Conservation (phyloP, 2,888 invertebrate species). For the Lathronympha strigana region DNA sequence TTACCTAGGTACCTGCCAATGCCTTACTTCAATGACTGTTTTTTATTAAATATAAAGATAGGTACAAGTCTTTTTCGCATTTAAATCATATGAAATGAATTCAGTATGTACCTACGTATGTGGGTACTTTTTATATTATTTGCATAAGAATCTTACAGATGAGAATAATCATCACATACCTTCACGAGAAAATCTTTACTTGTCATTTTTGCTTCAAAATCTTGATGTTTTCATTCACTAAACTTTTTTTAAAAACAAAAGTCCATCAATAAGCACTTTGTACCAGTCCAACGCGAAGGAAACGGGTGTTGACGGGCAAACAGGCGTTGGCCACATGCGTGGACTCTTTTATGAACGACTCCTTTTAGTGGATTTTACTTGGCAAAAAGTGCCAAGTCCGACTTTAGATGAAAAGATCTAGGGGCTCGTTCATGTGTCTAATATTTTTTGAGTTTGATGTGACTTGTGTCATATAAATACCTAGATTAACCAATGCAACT, state of each 20-base stretch:
- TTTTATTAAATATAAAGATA: too few relatives aligned
- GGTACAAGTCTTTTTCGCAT: too few relatives aligned
- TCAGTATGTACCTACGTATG: too few relatives aligned
- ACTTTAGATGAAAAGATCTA: neutral
- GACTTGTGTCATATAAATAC: neutral
- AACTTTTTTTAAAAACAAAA: neutral
- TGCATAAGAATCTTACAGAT: too few relatives aligned
- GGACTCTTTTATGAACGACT: slow-evolving; percentile 61
- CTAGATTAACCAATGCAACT: too few relatives aligned
- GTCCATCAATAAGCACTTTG: slow-evolving; percentile 36
- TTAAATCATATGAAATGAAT: too few relatives aligned
- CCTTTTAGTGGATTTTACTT: slow-evolving; percentile 69
- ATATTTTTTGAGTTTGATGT: too few relatives aligned
- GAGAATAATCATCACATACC: slow-evolving; percentile 4
- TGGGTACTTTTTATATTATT: too few relatives aligned
- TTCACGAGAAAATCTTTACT: slow-evolving; percentile 4
- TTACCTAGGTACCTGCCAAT: too few relatives aligned
- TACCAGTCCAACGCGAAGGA: slow-evolving; percentile 6
- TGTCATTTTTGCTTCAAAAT: slow-evolving; percentile 10
- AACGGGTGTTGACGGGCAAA: slow-evolving; percentile 49
- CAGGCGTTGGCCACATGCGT: slow-evolving; percentile 55
- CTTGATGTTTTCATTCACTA: slow-evolving; percentile 1
- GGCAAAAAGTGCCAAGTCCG: slow-evolving; percentile 57
- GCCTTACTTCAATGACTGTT: too few relatives aligned
- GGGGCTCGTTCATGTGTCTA: too few relatives aligned